Evolutionary conservation across 2,113 vertebrate species (phyloP).

Genomic region (Carassius auratus): DNA sequence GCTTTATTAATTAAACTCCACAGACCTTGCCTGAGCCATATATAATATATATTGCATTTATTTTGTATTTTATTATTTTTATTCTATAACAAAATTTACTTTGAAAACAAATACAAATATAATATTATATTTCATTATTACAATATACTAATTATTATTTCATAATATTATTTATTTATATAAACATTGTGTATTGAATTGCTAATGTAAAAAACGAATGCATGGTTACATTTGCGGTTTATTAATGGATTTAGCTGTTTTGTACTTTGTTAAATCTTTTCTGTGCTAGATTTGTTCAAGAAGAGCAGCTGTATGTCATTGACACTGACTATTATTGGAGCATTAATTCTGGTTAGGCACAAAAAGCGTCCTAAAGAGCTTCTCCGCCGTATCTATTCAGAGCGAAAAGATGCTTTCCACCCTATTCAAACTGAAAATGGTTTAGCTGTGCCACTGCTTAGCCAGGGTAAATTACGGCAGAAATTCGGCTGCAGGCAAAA

Average conservation of each 20-base stretch:
- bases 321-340: constrained; percentile 27
- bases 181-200: neutral
- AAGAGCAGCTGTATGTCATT: constrained; percentile 48
- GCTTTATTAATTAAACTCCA: neutral
- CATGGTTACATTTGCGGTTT: neutral
- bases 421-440: constrained; percentile 30
- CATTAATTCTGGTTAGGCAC: constrained; percentile 40
- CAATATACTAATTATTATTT: neutral
- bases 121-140: too few relatives aligned
- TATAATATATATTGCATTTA: too few relatives aligned
- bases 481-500: constrained; percentile 3
- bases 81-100: too few relatives aligned
- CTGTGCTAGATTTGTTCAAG: constrained; percentile 40
- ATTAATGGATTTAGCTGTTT: constrained; percentile 9
- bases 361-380: constrained; percentile 9
- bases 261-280: neutral
- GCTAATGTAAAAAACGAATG: neutral
- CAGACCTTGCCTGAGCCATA: too few relatives aligned
- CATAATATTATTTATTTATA: neutral
- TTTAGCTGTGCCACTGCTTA: constrained; percentile 31
- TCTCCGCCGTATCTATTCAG: constrained; percentile 3
- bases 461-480: constrained; percentile 20
- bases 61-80: neutral
- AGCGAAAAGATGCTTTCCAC: neutral
- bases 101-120: too few relatives aligned